Percentiles rank a stretch among this genome's conserved stretches.
phyloP scores from a whole-genome alignment of 2,888 invertebrate genomes.

The Barypeithes pellucidus region DNA sequence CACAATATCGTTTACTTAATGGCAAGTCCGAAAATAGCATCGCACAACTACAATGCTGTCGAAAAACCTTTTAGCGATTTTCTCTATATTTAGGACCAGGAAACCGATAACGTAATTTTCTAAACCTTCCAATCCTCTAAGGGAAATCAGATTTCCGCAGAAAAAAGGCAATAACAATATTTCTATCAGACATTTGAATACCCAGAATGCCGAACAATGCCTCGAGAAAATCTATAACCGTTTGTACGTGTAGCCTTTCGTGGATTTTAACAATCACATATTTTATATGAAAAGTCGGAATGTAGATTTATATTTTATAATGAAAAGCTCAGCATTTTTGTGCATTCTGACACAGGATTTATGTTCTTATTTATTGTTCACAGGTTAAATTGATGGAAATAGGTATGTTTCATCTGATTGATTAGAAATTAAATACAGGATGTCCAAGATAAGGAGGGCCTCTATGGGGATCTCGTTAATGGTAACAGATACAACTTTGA shows the following conservation, averaged over 20 bases:
- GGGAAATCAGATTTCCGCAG: constrained; percentile 43
- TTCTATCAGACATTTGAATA: constrained; percentile 50
- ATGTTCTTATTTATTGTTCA: not conserved
- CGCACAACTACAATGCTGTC: not conserved
- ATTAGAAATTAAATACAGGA: too few species aligned
- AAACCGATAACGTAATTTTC: constrained; percentile 34
- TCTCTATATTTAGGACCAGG: constrained; percentile 18
- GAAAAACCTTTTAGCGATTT: constrained; percentile 18
- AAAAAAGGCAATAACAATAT: constrained; percentile 49
- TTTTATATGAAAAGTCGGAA: constrained; percentile 25
- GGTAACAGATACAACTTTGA: too few species aligned
- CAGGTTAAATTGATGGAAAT: not conserved
- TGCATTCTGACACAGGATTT: constrained; percentile 3
- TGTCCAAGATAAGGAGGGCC: too few species aligned
- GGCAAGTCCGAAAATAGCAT: constrained; percentile 15
- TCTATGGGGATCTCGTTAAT: too few species aligned
- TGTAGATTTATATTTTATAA: constrained; percentile 20
- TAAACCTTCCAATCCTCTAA: constrained; percentile 30
- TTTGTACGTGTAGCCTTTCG: constrained; percentile 26
- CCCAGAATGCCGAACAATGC: constrained; percentile 37
- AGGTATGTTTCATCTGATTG: too few species aligned
- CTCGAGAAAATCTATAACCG: constrained; percentile 35
- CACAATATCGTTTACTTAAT: too few species aligned
- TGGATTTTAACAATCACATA: constrained; percentile 38
- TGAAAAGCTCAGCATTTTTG: constrained; percentile 27